Evolutionary conservation across 2,113 vertebrate genomes (phyloP).

Genomic region (Halichoeres trimaculatus): DNA sequence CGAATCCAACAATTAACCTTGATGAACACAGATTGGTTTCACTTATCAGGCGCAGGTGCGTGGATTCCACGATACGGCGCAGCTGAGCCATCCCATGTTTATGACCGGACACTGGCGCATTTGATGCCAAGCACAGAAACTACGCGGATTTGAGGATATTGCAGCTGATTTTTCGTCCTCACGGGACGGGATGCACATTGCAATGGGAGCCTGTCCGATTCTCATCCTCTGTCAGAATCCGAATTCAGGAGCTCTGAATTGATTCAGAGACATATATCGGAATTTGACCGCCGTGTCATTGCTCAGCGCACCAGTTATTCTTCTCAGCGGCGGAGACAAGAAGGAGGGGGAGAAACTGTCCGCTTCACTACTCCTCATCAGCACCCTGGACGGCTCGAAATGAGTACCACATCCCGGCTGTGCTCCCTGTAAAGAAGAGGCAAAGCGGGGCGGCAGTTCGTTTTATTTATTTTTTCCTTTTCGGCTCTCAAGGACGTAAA

Average conservation of each 20-base stretch:
- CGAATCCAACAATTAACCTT: conserved; percentile 77
- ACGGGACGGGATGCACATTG: conserved; percentile 59
- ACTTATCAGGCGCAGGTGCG: conserved; percentile 73
- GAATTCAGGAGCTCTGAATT: conserved; percentile 57
- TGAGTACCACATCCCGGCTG: conserved; percentile 69
- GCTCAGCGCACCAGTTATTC: conserved; percentile 44
- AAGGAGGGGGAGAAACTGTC: conserved; percentile 13
- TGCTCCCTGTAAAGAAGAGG: conserved; percentile 67
- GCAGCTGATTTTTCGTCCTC: conserved; percentile 16
- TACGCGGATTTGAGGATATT: conserved; percentile 24
- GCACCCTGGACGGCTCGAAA: conserved; percentile 59
- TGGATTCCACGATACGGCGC: conserved; percentile 46
- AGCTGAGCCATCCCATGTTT: conserved; percentile 43
- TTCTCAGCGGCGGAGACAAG: conserved; percentile 18
- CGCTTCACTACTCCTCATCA: conserved; percentile 53
- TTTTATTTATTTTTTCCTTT: background rate
- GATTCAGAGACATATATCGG: conserved; percentile 51
- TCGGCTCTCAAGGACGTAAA: conserved; percentile 66
- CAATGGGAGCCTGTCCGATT: conserved; percentile 47
- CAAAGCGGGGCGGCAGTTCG: conserved; percentile 49
- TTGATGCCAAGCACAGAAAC: conserved; percentile 43
- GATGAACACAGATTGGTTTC: conserved; percentile 72
- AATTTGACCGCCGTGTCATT: conserved; percentile 77
- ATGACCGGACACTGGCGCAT: conserved; percentile 66
- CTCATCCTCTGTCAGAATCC: conserved; percentile 12